phyloP scores from a whole-genome alignment of 2,888 invertebrate genomes.

The Chloroclysta siterata region DNA sequence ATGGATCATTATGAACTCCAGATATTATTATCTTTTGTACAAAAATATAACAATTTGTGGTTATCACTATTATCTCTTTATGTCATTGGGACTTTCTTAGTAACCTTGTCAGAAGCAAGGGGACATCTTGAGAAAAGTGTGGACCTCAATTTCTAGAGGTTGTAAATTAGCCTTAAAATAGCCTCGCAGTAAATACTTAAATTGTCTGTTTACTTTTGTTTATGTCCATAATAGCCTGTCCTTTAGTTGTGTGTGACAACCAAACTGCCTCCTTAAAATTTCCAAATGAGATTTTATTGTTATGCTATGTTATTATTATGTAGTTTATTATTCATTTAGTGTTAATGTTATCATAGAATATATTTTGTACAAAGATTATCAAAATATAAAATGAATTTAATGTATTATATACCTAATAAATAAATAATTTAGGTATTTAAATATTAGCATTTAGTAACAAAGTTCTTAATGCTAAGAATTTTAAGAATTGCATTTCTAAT shows the following conservation, averaged over 20 bases:
- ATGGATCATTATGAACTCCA: constrained; percentile 6
- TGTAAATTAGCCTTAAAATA: not conserved
- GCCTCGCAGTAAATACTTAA: not conserved
- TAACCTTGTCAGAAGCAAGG: not conserved
- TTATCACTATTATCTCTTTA: constrained; percentile 1
- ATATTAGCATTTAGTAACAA: constrained; percentile 12
- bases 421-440: constrained; percentile 2
- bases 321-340: constrained; percentile 41
- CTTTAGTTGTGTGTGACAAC: constrained; percentile 41
- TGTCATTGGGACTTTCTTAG: not conserved
- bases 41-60: constrained; percentile 2
- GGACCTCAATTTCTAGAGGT: not conserved
- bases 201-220: not conserved
- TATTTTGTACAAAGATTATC: constrained; percentile 36
- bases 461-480: constrained; percentile 16
- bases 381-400: constrained; percentile 18
- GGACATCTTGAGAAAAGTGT: not conserved
- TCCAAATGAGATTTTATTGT: constrained; percentile 56
- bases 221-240: not conserved
- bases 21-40: not conserved
- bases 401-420: constrained; percentile 11
- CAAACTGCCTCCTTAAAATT: constrained; percentile 53
- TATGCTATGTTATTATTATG: constrained; percentile 41
- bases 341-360: constrained; percentile 39
- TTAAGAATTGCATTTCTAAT: constrained; percentile 16